phyloP scores from a whole-genome alignment of 2,113 vertebrate genomes.

The Vireo altiloquus region DNA sequence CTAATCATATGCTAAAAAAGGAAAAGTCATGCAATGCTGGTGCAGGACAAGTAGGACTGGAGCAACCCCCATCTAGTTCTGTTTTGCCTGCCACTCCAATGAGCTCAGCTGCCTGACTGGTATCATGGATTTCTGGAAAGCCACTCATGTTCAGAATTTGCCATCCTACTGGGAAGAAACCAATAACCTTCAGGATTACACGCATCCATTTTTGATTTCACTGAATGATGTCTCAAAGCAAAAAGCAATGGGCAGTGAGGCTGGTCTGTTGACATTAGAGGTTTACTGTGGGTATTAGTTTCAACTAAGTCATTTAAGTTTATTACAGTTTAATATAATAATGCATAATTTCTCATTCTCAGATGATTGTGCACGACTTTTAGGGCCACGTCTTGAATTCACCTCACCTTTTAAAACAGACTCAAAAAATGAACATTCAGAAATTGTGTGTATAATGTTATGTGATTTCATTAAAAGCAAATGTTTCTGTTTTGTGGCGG shows the following conservation, averaged over 20 bases:
- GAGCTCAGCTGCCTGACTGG: background rate
- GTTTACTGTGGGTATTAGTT: background rate
- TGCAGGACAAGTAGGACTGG: background rate
- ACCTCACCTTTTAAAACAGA: background rate
- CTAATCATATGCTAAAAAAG: accelerated
- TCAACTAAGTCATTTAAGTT: background rate
- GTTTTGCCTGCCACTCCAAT: background rate
- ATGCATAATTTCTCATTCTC: background rate
- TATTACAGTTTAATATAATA: background rate
- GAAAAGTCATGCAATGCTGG: accelerated
- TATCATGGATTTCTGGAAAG: background rate
- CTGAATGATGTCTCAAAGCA: background rate
- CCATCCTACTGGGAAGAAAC: background rate
- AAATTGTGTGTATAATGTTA: background rate
- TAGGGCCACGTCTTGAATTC: background rate
- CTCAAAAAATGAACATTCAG: background rate
- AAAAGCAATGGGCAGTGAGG: background rate
- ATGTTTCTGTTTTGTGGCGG: background rate
- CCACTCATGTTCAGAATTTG: background rate
- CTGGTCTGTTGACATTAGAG: background rate
- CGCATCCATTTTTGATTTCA: background rate
- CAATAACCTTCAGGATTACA: background rate
- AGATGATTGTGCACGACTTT: background rate
- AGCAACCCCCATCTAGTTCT: background rate
- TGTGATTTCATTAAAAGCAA: background rate